Evolutionary conservation across 2,113 vertebrate genomes (phyloP).

Genomic region (Apteryx mantelli): DNA sequence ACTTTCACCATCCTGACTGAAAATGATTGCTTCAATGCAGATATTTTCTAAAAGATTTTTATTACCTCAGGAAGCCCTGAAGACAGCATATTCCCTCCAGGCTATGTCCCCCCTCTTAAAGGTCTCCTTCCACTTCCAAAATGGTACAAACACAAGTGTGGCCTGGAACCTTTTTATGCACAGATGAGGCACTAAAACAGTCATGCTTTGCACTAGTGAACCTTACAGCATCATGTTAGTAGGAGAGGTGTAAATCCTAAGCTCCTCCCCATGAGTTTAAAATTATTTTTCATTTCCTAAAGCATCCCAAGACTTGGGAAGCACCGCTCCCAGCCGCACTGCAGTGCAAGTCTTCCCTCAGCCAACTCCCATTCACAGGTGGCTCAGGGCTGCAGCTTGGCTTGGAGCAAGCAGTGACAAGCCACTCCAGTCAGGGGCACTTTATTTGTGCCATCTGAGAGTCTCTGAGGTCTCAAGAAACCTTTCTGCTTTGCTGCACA

Average conservation of each 20-base stretch:
- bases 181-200: neutral
- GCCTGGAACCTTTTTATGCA: neutral
- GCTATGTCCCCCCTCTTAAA: neutral
- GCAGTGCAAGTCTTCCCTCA: neutral
- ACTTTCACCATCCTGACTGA: neutral
- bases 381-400: neutral
- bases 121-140: neutral
- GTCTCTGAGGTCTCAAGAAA: neutral
- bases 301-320: neutral
- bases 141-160: neutral
- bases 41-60: neutral
- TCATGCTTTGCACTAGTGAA: neutral
- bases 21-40: neutral
- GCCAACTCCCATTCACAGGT: neutral
- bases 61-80: neutral
- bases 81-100: neutral
- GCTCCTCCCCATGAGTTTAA: neutral
- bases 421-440: neutral
- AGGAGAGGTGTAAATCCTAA: neutral
- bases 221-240: neutral
- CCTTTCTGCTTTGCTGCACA: neutral
- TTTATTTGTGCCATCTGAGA: neutral
- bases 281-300: neutral
- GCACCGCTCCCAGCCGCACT: neutral
- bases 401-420: neutral